These are phyloP conservation scores for Grallaria varia DNA, from an alignment of 2,113 vertebrate species.

Conservation along the genomic window DNA sequence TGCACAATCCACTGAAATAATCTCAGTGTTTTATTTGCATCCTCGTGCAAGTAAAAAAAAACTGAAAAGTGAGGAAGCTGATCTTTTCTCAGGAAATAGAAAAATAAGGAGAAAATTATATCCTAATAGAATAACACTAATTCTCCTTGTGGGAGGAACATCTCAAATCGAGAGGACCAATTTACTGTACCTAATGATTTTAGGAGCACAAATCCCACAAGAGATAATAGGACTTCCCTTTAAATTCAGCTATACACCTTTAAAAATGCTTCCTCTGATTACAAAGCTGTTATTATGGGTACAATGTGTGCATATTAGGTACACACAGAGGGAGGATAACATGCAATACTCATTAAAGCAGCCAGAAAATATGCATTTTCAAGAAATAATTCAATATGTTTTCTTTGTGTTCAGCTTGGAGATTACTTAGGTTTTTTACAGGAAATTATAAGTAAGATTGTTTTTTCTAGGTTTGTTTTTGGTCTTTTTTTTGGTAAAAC, in stretches of 20 bases:
- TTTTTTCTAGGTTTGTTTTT: background rate
- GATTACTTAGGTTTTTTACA: background rate
- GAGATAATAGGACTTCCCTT: background rate
- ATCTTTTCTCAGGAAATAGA: background rate
- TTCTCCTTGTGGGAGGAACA: background rate
- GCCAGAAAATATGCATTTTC: background rate
- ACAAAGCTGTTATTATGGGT: background rate
- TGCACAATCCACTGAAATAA: background rate
- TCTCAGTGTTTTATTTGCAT: background rate
- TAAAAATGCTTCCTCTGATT: background rate
- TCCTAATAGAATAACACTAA: background rate
- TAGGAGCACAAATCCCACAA: background rate
- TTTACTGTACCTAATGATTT: background rate
- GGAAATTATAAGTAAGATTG: background rate
- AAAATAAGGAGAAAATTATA: background rate
- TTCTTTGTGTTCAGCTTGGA: background rate
- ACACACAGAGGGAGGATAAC: background rate
- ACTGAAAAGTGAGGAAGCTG: background rate
- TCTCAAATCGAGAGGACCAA: background rate
- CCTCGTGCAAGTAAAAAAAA: accelerated
- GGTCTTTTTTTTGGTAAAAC: background rate
- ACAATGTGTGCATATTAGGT: background rate
- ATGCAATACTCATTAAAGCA: background rate
- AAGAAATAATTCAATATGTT: background rate
- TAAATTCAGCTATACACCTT: background rate